phyloP scores from a whole-genome alignment of 2,113 vertebrate species.

The Archocentrus centrarchus region DNA sequence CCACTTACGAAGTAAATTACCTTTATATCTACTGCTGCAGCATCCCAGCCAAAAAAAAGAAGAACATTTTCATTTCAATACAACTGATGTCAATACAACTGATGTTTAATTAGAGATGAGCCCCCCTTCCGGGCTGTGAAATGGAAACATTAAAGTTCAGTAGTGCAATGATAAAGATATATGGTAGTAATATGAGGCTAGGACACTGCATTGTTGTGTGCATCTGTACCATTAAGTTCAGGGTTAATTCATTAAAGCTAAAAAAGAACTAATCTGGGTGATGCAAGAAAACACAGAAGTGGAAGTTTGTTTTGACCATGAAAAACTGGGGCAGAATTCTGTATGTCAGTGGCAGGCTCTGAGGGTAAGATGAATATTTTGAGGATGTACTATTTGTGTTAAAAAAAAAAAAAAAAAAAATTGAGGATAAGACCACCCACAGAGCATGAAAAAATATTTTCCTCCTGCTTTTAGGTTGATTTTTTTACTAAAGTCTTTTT shows the following conservation, averaged over 20 bases:
- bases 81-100: not conserved
- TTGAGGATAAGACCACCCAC: not conserved
- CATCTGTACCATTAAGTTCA: not conserved
- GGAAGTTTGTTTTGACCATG: not conserved
- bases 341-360: not conserved
- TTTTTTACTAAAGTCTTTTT: not conserved
- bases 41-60: constrained; percentile 25
- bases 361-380: not conserved
- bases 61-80: constrained; percentile 14
- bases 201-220: not conserved
- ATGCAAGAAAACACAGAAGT: not conserved
- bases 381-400: constrained; percentile 5
- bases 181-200: constrained; percentile 26
- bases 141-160: constrained; percentile 4
- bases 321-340: not conserved
- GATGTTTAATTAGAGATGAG: constrained; percentile 34
- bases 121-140: too few relatives aligned
- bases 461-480: not conserved
- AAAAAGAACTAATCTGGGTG: not conserved
- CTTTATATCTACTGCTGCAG: constrained; percentile 1
- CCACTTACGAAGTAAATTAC: constrained; percentile 30
- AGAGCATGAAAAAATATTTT: not conserved
- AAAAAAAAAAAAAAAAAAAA: not conserved
- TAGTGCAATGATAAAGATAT: constrained; percentile 30
- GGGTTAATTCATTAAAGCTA: constrained; percentile 7